Conservation (phyloP, 2,797 vertebrate species). For the Trachurus trachurus region DNA sequence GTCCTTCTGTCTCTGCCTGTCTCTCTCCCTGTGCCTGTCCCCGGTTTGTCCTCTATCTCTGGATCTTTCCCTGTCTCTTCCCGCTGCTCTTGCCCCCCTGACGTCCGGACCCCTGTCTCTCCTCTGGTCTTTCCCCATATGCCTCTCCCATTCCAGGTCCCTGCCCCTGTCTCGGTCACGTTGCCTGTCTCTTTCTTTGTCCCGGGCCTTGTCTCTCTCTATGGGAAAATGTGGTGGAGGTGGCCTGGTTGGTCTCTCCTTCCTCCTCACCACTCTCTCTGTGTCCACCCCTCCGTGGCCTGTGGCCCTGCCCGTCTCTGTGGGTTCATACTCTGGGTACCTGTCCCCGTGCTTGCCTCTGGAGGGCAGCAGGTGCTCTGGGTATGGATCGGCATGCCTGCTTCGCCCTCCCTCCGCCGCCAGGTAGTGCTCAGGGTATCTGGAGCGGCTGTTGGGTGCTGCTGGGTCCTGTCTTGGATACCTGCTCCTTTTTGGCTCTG, state of each 20-base stretch:
- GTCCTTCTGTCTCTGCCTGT: slow-evolving; percentile 64
- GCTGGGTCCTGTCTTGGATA: slow-evolving; percentile 79
- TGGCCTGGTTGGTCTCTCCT: slow-evolving; percentile 79
- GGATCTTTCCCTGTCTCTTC: slow-evolving; percentile 60
- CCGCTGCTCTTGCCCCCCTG: slow-evolving; percentile 30
- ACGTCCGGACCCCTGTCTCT: slow-evolving; percentile 58
- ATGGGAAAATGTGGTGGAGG: slow-evolving; percentile 71
- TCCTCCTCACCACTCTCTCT: slow-evolving; percentile 74
- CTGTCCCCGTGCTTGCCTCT: slow-evolving; percentile 74
- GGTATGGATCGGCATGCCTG: slow-evolving; percentile 72
- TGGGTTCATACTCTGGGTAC: slow-evolving; percentile 70
- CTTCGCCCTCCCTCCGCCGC: slow-evolving; percentile 59
- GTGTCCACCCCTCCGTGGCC: slow-evolving; percentile 52
- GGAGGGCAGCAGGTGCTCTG: slow-evolving; percentile 70
- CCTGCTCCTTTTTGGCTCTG: slow-evolving; percentile 84
- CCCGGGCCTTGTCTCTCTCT: slow-evolving; percentile 67
- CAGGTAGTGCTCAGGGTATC: slow-evolving; percentile 68
- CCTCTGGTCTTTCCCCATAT: slow-evolving; percentile 50
- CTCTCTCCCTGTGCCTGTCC: slow-evolving; percentile 60
- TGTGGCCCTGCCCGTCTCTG: slow-evolving; percentile 66
- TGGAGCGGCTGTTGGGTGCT: slow-evolving; percentile 63
- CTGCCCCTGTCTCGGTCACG: slow-evolving; percentile 49
- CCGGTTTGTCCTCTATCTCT: slow-evolving; percentile 56
- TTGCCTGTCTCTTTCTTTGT: slow-evolving; percentile 61
- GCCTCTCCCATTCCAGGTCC: slow-evolving; percentile 52